A percentile compares a stretch with the other conserved stretches of the same genome.
Evolutionary conservation across 1,140 invertebrate genomes (phyloP).

Genomic region (Scaptomyza graminum): DNA sequence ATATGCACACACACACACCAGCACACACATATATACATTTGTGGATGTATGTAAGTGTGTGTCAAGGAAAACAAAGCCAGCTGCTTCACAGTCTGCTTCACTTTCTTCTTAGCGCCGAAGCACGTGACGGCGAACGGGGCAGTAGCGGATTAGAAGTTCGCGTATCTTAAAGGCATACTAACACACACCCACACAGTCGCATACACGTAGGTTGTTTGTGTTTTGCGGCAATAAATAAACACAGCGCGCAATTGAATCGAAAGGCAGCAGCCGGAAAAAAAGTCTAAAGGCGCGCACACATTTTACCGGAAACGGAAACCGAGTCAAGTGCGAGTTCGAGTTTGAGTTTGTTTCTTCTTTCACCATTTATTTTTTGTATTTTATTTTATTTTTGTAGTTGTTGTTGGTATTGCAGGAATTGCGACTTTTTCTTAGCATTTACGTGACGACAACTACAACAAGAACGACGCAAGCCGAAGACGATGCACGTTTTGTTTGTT

Average conservation of each 20-base stretch:
- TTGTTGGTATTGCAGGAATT: constrained; percentile 19
- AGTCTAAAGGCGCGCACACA: constrained; percentile 69
- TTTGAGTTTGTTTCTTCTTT: constrained; percentile 27
- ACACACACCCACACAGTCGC: constrained; percentile 36
- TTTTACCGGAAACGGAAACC: constrained; percentile 65
- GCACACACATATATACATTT: not conserved
- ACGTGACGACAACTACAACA: constrained; percentile 32
- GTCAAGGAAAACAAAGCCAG: constrained; percentile 69
- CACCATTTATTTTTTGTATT: constrained; percentile 13
- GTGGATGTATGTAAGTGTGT: constrained; percentile 13
- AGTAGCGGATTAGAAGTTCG: constrained; percentile 43
- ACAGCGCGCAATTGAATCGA: constrained; percentile 47
- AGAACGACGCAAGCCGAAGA: constrained; percentile 62
- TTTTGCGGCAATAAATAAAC: constrained; percentile 68
- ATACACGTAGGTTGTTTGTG: constrained; percentile 33
- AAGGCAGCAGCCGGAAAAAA: constrained; percentile 46
- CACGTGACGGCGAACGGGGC: constrained; percentile 55
- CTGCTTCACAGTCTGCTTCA: constrained; percentile 47
- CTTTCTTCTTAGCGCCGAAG: constrained; percentile 55
- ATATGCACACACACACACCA: constrained; percentile 51
- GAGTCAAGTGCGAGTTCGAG: constrained; percentile 63
- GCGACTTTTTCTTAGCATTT: constrained; percentile 67
- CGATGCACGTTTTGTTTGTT: constrained; percentile 52
- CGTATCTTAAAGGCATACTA: constrained; percentile 61
- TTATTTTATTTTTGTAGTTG: constrained; percentile 32